Evolutionary conservation across 1,140 invertebrate species (phyloP).

Genomic region (Nasonia longicornis): DNA sequence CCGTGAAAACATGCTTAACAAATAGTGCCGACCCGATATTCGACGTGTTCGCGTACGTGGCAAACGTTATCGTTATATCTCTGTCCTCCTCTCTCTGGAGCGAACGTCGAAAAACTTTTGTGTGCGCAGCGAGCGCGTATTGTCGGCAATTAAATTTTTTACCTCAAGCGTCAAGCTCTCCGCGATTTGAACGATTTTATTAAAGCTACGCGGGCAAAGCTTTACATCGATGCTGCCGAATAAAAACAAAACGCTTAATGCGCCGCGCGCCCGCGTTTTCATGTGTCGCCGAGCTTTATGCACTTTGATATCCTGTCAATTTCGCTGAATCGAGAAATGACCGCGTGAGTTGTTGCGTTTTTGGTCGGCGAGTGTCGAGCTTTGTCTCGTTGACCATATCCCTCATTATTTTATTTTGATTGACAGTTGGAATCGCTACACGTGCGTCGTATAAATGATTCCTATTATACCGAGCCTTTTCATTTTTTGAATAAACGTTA

Average conservation of each 20-base stretch:
- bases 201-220: background rate
- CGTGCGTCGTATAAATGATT: background rate
- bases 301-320: conserved; percentile 37
- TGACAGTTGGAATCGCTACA: background rate
- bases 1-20: conserved; percentile 27
- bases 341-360: background rate
- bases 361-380: background rate
- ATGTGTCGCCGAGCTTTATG: conserved; percentile 5
- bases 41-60: background rate
- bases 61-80: background rate
- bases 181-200: conserved; percentile 12
- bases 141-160: background rate
- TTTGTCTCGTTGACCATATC: too few relatives aligned
- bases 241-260: conserved; percentile 24
- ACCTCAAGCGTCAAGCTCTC: background rate
- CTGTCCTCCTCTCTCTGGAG: background rate
- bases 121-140: background rate
- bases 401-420: too few relatives aligned
- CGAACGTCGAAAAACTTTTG: background rate
- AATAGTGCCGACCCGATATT: conserved; percentile 1
- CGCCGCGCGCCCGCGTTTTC: background rate
- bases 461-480: background rate
- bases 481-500: background rate
- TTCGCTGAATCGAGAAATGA: conserved; percentile 12
- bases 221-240: background rate